A percentile compares a stretch with the other conserved stretches of the same genome.
Evolutionary conservation across 2,888 invertebrate genomes (phyloP).

Genomic region (Choreutis nemorana): DNA sequence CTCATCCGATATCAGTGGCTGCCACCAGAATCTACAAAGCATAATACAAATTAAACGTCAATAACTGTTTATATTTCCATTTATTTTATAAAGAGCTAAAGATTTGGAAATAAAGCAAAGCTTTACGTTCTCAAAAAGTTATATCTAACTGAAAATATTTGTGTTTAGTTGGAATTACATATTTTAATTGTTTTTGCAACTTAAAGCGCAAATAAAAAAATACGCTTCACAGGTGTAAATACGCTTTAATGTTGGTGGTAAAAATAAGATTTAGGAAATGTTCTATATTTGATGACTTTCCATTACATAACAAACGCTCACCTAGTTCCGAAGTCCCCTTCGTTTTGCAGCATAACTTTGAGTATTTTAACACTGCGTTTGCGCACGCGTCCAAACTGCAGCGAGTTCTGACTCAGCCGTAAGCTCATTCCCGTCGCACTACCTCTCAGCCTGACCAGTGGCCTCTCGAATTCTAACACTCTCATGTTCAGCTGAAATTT

Average conservation of each 20-base stretch:
- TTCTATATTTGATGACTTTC: neutral
- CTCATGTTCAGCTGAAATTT: constrained; percentile 45
- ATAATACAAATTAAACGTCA: no score
- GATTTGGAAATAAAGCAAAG: no score
- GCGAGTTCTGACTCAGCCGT: constrained; percentile 42
- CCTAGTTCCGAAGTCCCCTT: constrained; percentile 53
- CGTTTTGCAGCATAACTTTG: constrained; percentile 50
- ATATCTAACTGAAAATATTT: no score
- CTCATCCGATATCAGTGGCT: constrained; percentile 46
- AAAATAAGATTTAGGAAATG: neutral
- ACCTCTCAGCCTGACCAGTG: constrained; percentile 44
- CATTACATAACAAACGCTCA: constrained; percentile 12
- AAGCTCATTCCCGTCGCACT: constrained; percentile 51
- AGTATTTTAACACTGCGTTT: constrained; percentile 46
- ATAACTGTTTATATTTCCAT: no score
- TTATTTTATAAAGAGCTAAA: no score
- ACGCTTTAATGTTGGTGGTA: neutral
- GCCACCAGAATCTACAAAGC: constrained; percentile 50
- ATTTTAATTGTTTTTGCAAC: no score
- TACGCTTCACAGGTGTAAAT: no score
- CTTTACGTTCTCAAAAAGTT: no score
- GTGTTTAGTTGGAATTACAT: no score
- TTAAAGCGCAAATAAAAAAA: no score
- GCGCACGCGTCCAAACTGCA: constrained; percentile 53
- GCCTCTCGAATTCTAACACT: constrained; percentile 40